phyloP scores from a whole-genome alignment of 30 jellyfish, hydroid and myxozoan genomes.

The Turritopsis rubra region DNA sequence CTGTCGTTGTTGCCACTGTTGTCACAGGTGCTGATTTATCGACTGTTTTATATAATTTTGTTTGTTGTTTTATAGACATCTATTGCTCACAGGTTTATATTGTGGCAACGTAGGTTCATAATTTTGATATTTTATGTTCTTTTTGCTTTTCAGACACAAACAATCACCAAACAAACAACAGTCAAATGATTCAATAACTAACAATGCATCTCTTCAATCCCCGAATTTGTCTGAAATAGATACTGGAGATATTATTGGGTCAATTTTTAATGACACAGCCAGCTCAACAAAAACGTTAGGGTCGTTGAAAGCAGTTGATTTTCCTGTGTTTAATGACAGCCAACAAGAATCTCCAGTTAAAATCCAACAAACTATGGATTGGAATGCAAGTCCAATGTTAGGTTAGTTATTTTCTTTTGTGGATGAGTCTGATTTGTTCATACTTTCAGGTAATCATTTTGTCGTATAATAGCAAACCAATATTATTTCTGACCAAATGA shows the following conservation, averaged over 20 bases:
- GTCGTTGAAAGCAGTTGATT: slow-evolving; percentile 64
- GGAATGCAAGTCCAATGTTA: slow-evolving; percentile 35
- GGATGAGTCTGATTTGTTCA: background rate
- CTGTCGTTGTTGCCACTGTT: slow-evolving; percentile 17
- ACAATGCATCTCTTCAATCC: slow-evolving; percentile 7
- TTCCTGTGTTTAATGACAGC: slow-evolving; percentile 88
- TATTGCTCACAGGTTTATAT: no score
- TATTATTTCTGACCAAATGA: no score
- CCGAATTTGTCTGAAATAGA: slow-evolving; percentile 57
- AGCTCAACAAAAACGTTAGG: slow-evolving; percentile 58
- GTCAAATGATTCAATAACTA: background rate
- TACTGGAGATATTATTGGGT: slow-evolving; percentile 40
- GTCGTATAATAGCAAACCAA: no score
- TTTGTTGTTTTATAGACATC: no score
- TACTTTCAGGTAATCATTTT: no score
- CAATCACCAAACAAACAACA: background rate
- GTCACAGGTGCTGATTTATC: slow-evolving; percentile 17
- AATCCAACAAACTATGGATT: background rate
- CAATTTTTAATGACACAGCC: slow-evolving; percentile 41
- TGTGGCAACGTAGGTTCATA: no score
- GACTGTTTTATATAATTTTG: no score
- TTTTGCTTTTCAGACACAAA: background rate
- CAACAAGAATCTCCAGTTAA: slow-evolving; percentile 34
- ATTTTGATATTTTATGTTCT: background rate
- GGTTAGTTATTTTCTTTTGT: slow-evolving; percentile 3